phyloP scores from a whole-genome alignment of 2,113 vertebrate genomes.

The Zapornia atra region DNA sequence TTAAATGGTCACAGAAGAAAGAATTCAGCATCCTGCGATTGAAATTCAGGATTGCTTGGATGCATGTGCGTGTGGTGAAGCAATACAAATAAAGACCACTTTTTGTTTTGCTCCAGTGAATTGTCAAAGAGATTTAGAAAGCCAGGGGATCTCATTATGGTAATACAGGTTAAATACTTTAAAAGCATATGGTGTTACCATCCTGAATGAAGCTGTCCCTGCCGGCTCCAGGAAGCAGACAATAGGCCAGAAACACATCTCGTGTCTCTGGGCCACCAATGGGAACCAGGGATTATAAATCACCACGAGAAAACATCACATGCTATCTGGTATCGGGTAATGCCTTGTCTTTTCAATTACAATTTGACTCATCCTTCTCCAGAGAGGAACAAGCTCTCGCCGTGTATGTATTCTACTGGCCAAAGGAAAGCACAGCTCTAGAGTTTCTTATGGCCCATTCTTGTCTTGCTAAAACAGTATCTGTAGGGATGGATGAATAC shows the following conservation, averaged over 20 bases:
- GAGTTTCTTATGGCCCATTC: background rate
- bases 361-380: constrained; percentile 12
- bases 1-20: constrained; percentile 58
- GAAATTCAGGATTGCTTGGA: constrained; percentile 15
- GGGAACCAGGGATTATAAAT: background rate
- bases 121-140: constrained; percentile 52
- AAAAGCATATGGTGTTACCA: constrained; percentile 34
- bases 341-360: constrained; percentile 43
- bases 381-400: background rate
- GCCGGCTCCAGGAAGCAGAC: background rate
- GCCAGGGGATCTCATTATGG: constrained; percentile 53
- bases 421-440: background rate
- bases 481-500: background rate
- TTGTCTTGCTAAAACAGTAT: background rate
- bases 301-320: background rate
- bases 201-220: constrained; percentile 56
- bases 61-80: background rate
- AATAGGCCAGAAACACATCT: constrained; percentile 48
- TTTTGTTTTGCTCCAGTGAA: constrained; percentile 58
- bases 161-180: constrained; percentile 65
- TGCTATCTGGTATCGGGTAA: constrained; percentile 33
- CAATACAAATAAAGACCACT: constrained; percentile 38
- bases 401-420: background rate
- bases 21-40: background rate
- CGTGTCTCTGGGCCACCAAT: background rate